A percentile compares a stretch with the other conserved stretches of the same genome.
Conservation (phyloP, 2,113 vertebrate genomes). For the Progne subis region DNA sequence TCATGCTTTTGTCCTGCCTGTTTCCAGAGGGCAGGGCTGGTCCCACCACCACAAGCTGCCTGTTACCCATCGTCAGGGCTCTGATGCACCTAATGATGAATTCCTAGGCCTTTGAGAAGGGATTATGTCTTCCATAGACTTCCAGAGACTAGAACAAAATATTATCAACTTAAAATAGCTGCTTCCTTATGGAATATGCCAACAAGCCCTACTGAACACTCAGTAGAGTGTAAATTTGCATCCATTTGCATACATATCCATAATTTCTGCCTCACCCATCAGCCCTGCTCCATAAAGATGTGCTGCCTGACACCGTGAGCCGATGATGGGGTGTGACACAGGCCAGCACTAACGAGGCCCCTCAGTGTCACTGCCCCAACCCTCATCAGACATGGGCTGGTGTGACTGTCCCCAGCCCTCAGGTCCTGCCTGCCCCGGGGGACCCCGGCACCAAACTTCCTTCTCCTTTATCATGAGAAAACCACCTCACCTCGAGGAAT, state of each 20-base stretch:
- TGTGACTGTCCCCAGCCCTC: background rate
- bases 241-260: constrained; percentile 38
- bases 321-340: background rate
- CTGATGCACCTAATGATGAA: background rate
- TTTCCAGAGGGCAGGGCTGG: background rate
- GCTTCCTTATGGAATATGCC: constrained; percentile 35
- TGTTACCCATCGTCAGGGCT: background rate
- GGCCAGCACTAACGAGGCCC: fast-evolving
- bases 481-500: fast-evolving
- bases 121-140: constrained; percentile 48
- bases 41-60: background rate
- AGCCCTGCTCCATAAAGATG: background rate
- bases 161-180: constrained; percentile 54
- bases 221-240: constrained; percentile 20
- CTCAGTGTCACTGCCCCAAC: fast-evolving
- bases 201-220: constrained; percentile 23
- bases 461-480: background rate
- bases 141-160: constrained; percentile 34
- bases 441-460: fast-evolving
- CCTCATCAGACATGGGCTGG: fast-evolving
- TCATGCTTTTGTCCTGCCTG: fast-evolving
- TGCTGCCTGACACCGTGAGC: background rate
- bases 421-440: fast-evolving
- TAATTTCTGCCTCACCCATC: constrained; percentile 18
- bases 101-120: constrained; percentile 9